These are phyloP conservation scores for Aplysia californica DNA, from an alignment of 1,140 invertebrate species.

Conservation along the genomic window DNA sequence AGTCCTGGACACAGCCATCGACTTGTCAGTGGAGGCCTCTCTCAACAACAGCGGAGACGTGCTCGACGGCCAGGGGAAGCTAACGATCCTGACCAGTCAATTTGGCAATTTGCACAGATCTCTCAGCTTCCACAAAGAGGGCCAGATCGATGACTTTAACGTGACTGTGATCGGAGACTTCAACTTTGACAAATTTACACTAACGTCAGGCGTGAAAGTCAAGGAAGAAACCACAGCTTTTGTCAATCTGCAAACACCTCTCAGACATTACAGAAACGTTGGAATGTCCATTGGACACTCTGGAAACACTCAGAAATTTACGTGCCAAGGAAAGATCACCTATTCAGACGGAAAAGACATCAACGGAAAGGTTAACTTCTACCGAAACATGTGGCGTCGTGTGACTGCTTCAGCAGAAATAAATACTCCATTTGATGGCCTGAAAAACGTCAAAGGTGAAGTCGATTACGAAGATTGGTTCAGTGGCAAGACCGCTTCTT, in stretches of 20 bases:
- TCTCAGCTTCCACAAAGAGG: neutral
- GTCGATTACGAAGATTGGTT: conserved; percentile 38
- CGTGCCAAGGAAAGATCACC: conserved; percentile 22
- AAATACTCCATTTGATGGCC: conserved; percentile 27
- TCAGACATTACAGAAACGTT: conserved; percentile 32
- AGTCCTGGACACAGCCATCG: neutral
- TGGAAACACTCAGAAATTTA: conserved; percentile 25
- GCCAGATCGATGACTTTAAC: neutral
- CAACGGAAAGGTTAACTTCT: conserved; percentile 16
- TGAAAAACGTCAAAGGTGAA: conserved; percentile 24
- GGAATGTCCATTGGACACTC: conserved; percentile 34
- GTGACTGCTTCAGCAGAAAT: conserved; percentile 30
- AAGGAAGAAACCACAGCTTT: conserved; percentile 20
- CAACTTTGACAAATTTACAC: neutral
- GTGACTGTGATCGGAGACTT: neutral
- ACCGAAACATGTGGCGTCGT: conserved; percentile 7
- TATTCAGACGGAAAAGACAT: conserved; percentile 32
- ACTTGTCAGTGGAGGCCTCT: neutral
- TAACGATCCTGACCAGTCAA: neutral
- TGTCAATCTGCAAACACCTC: conserved; percentile 34
- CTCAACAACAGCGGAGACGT: neutral
- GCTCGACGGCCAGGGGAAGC: neutral
- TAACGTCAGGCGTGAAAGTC: neutral
- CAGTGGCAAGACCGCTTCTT: no score
- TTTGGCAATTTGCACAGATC: neutral